Conservation (phyloP, 2,113 vertebrate species). For the Pogonocichla stellata region DNA sequence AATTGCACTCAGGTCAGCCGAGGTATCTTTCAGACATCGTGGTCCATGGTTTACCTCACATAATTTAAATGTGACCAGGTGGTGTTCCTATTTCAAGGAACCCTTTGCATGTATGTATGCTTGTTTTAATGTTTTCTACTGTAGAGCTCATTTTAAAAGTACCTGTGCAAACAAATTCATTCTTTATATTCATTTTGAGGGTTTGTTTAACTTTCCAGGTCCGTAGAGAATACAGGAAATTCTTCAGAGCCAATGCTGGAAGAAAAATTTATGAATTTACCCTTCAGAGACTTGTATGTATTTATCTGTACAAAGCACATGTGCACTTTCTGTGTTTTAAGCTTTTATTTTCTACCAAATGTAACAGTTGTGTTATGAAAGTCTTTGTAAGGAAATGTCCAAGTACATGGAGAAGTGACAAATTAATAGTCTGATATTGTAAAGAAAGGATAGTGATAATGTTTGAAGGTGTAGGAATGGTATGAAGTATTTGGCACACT, state of each 20-base stretch:
- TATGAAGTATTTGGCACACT: background rate
- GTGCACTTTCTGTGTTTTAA: background rate
- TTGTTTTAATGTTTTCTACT: background rate
- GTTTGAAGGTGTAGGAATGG: background rate
- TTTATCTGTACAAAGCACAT: background rate
- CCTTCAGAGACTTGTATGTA: slow-evolving; percentile 94
- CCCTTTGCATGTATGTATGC: background rate
- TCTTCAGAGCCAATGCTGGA: slow-evolving; percentile 96
- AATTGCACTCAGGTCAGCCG: background rate
- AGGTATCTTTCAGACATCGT: background rate
- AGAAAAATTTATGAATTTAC: slow-evolving; percentile 97
- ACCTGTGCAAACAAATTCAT: background rate
- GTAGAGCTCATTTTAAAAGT: background rate
- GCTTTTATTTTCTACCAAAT: background rate
- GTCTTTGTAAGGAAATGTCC: background rate
- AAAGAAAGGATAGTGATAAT: background rate
- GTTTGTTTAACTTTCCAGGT: slow-evolving; percentile 80
- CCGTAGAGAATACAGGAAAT: slow-evolving; percentile 95
- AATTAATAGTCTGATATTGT: background rate
- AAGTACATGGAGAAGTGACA: background rate
- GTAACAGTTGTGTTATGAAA: background rate
- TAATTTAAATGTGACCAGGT: background rate
- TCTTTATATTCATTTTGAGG: background rate
- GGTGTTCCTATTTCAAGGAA: background rate
- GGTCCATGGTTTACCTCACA: background rate